A percentile compares a stretch with the other conserved stretches of the same genome.
These are phyloP conservation scores for Hydrotaea cyrtoneurina DNA, from an alignment of 2,888 invertebrate genomes.

Conservation along the genomic window DNA sequence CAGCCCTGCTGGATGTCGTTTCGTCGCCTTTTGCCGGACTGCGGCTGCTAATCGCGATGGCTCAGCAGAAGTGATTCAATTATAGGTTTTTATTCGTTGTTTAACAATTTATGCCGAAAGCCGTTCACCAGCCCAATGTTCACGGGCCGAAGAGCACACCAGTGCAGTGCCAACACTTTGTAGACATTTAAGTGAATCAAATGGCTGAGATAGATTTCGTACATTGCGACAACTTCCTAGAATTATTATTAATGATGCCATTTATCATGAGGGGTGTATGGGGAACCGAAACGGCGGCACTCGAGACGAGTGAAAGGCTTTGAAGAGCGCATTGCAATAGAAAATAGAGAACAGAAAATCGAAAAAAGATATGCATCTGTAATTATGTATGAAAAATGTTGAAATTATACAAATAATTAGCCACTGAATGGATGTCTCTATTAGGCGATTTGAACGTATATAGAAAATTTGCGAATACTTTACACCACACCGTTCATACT, in stretches of 20 bases:
- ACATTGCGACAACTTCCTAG: slow-evolving; percentile 53
- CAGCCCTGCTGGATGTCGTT: background rate
- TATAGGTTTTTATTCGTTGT: slow-evolving; percentile 48
- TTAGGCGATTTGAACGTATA: slow-evolving; percentile 1
- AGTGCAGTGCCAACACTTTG: background rate
- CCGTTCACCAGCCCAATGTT: slow-evolving; percentile 26
- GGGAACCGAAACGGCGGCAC: background rate
- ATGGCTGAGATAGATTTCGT: slow-evolving; percentile 41
- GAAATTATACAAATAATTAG: background rate
- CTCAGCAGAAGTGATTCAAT: slow-evolving; percentile 49
- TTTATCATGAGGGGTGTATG: background rate
- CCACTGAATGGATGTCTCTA: slow-evolving; percentile 44
- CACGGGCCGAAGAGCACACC: too few relatives aligned
- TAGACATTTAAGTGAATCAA: slow-evolving; percentile 51
- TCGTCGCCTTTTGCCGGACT: background rate
- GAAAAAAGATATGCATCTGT: slow-evolving; percentile 34
- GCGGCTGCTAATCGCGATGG: too few relatives aligned
- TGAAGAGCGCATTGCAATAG: background rate
- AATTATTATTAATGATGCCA: slow-evolving; percentile 53
- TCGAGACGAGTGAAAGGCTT: background rate
- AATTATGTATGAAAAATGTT: slow-evolving; percentile 41
- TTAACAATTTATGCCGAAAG: slow-evolving; percentile 49
- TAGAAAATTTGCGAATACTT: slow-evolving; percentile 4
- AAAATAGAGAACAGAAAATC: background rate
- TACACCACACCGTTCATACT: background rate